Conservation (phyloP, 2,888 invertebrate species). For the Chloroclystis v-ata region DNA sequence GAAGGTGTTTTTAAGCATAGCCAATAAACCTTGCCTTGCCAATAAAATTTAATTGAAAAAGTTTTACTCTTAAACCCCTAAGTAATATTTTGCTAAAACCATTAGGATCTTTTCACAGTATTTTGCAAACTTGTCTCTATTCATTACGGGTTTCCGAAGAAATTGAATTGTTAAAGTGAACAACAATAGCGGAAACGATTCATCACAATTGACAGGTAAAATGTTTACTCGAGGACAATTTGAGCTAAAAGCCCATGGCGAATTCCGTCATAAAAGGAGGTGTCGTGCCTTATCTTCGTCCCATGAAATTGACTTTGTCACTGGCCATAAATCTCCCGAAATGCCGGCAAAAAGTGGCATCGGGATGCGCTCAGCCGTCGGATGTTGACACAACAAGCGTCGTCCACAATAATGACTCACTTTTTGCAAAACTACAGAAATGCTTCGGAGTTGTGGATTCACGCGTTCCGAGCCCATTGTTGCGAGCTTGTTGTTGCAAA, state of each 20-base stretch:
- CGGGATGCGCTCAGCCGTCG: conserved; percentile 54
- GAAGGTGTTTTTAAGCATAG: background rate
- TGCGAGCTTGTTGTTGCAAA: conserved; percentile 28
- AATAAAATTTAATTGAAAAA: conserved; percentile 10
- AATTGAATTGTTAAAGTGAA: conserved; percentile 63
- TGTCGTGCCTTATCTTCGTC: conserved; percentile 55
- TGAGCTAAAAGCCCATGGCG: conserved; percentile 65
- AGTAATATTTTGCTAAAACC: conserved; percentile 16
- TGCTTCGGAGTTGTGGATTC: conserved; percentile 38
- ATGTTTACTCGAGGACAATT: conserved; percentile 69
- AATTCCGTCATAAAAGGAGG: conserved; percentile 58
- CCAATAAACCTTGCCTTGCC: conserved; percentile 4
- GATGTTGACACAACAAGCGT: conserved; percentile 71
- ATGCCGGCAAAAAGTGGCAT: conserved; percentile 55
- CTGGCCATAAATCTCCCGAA: conserved; percentile 70
- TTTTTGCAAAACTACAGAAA: conserved; percentile 48
- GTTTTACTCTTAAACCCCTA: conserved; percentile 4
- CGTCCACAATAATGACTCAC: conserved; percentile 40
- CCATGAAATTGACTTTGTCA: conserved; percentile 76
- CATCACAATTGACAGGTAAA: conserved; percentile 72
- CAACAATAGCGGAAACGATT: conserved; percentile 55
- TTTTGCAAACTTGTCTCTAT: conserved; percentile 29
- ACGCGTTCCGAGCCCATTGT: conserved; percentile 33
- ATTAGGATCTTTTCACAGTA: conserved; percentile 18
- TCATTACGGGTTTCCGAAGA: conserved; percentile 39